phyloP scores from a whole-genome alignment of 2,797 vertebrate species.

The Clarias fuscus region DNA sequence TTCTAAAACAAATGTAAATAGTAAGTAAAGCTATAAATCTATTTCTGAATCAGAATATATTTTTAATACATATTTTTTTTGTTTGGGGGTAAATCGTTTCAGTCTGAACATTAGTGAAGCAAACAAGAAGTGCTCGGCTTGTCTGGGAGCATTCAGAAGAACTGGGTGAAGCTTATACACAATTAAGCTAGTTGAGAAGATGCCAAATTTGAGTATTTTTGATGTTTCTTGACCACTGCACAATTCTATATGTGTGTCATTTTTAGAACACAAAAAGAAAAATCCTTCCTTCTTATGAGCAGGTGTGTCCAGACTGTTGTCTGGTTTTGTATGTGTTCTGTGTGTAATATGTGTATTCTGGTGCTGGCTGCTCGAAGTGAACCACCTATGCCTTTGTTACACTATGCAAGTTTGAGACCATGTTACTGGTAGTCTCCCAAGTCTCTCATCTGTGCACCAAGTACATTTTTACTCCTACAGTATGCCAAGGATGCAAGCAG shows the following conservation, averaged over 20 bases:
- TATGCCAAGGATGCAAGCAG: slow-evolving; percentile 38
- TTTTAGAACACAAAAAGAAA: neutral
- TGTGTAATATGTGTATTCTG: slow-evolving; percentile 35
- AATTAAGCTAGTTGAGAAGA: neutral
- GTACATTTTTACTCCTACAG: neutral
- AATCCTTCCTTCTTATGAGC: no score
- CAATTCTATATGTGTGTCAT: neutral
- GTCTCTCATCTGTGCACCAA: slow-evolving; percentile 18
- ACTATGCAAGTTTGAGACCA: slow-evolving; percentile 65
- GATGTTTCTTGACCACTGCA: neutral
- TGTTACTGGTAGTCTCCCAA: slow-evolving; percentile 67
- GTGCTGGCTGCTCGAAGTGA: slow-evolving; percentile 55
- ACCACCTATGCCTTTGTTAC: slow-evolving; percentile 73
- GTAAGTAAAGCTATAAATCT: neutral
- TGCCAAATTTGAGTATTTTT: neutral
- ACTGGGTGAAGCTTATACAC: neutral
- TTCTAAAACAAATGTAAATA: neutral
- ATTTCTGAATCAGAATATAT: slow-evolving; percentile 13
- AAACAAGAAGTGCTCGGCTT: neutral
- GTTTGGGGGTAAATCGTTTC: neutral
- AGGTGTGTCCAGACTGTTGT: neutral
- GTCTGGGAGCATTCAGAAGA: neutral
- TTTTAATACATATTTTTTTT: neutral
- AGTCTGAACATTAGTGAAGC: neutral
- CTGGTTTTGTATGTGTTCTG: slow-evolving; percentile 13